These are phyloP conservation scores for Lydus trimaculatus DNA, from an alignment of 2,888 invertebrate genomes.

Conservation along the genomic window DNA sequence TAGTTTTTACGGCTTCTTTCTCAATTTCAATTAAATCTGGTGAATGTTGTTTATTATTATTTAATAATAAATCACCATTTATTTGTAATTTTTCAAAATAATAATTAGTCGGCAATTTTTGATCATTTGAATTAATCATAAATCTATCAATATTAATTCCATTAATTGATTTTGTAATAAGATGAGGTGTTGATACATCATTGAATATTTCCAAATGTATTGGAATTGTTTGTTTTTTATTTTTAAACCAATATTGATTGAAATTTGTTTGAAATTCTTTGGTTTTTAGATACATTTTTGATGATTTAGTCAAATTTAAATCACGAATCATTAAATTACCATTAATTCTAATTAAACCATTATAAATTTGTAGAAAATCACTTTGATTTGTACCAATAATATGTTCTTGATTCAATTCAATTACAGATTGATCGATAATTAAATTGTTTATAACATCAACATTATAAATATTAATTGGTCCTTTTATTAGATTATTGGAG, in stretches of 20 bases:
- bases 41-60: conserved; percentile 40
- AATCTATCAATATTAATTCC: conserved; percentile 45
- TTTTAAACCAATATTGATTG: conserved; percentile 55
- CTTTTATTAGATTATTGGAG: conserved; percentile 37
- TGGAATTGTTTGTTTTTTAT: conserved; percentile 50
- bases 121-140: conserved; percentile 46
- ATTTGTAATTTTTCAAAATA: conserved; percentile 52
- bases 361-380: conserved; percentile 53
- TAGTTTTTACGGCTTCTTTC: conserved; percentile 46
- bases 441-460: conserved; percentile 44
- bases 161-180: conserved; percentile 49
- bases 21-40: conserved; percentile 50
- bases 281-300: conserved; percentile 43
- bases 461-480: conserved; percentile 48
- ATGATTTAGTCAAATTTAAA: conserved; percentile 38
- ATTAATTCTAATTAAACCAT: conserved; percentile 50
- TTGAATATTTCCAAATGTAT: conserved; percentile 44
- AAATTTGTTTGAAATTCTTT: conserved; percentile 42
- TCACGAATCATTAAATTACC: conserved; percentile 51
- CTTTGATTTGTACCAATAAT: conserved; percentile 47
- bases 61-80: conserved; percentile 47
- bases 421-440: conserved; percentile 34
- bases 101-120: conserved; percentile 42
- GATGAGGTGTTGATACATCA: conserved; percentile 49
- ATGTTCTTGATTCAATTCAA: conserved; percentile 39